Evolutionary conservation across 2,113 vertebrate species (phyloP), one percentile per base, ranked within the genome.

Genomic region (Zosterops pallidus): DNA sequence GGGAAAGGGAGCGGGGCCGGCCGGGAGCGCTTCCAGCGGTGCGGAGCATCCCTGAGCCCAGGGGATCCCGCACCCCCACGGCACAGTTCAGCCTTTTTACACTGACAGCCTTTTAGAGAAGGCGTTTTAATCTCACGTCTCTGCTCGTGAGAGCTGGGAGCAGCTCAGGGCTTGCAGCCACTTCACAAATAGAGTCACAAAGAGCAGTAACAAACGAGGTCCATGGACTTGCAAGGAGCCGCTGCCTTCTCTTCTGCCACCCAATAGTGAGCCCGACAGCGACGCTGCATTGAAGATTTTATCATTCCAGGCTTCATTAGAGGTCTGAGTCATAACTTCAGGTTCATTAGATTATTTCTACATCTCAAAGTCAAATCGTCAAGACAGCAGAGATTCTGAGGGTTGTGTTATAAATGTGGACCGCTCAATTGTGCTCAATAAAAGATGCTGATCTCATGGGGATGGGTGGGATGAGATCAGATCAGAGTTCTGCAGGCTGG

Each of bases 21-120:
- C 11, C 68, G 3, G 59, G 77, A 91, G 72, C 13, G 6, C 22
- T 25, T 1, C 31, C 44, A 20, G 55, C 39, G 5, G 25, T 2
- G 3, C 21, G 4, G 60, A 95, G 78, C 94, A 91, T 59, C 90
- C 56, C 26, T 2, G 15, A 1, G 5, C 29, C 33, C 7, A 0
- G 47, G 55, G 70, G 12, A 28, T 19, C 18, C 63, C 35, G 62
- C 83, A 56, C 19, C 63, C 31, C 31, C 6, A 0, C 0, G 0
- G 23, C 9, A 19, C 14, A 2, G 8, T 18, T 33, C 79, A 6
- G 41, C 35, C n/a, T 28, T 2, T 37, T 33, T 24, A 44, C 53
- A 20, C 16, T 0, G 15, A 12, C 59, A 53, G 80, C 17, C 85
- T 26, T 22, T 37, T 5, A 13, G 42, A 75, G n/a, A 10, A n/a